Conservation (phyloP, 2,888 invertebrate species). For the Geotrupes spiniger region DNA sequence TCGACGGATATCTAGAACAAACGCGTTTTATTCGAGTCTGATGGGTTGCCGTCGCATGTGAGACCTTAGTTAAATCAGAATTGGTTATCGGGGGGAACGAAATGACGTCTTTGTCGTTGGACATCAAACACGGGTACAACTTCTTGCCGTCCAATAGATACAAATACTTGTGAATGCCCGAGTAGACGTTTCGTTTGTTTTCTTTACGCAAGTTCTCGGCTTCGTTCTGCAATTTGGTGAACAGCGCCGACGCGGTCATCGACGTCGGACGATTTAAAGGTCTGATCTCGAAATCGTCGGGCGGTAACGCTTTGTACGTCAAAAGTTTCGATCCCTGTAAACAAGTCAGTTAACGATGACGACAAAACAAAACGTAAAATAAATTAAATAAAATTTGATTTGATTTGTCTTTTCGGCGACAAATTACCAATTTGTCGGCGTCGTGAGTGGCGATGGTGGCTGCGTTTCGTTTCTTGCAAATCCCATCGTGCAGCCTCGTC, state of each 20-base stretch:
- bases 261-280: conserved; percentile 63
- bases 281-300: conserved; percentile 61
- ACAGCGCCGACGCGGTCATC: conserved; percentile 65
- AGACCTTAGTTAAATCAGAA: conserved; percentile 74
- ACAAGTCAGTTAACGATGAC: too few species aligned
- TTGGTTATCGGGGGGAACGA: conserved; percentile 88
- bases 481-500: conserved; percentile 70
- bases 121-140: conserved; percentile 69
- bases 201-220: conserved; percentile 79
- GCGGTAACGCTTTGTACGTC: conserved; percentile 66
- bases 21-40: too few species aligned
- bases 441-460: conserved; percentile 87
- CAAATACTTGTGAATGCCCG: conserved; percentile 81
- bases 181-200: conserved; percentile 77
- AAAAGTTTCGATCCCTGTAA: conserved; percentile 53
- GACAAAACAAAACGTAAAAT: conserved; percentile 1
- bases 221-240: conserved; percentile 67
- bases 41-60: not conserved
- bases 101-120: conserved; percentile 64
- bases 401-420: not conserved
- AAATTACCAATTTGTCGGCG: conserved; percentile 56
- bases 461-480: conserved; percentile 73
- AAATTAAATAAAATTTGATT: conserved; percentile 1
- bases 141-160: conserved; percentile 74
- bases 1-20: conserved; percentile 61